These are phyloP conservation scores for Pristionchus japonicus DNA, from an alignment of 2,888 invertebrate genomes.

Conservation along the genomic window DNA sequence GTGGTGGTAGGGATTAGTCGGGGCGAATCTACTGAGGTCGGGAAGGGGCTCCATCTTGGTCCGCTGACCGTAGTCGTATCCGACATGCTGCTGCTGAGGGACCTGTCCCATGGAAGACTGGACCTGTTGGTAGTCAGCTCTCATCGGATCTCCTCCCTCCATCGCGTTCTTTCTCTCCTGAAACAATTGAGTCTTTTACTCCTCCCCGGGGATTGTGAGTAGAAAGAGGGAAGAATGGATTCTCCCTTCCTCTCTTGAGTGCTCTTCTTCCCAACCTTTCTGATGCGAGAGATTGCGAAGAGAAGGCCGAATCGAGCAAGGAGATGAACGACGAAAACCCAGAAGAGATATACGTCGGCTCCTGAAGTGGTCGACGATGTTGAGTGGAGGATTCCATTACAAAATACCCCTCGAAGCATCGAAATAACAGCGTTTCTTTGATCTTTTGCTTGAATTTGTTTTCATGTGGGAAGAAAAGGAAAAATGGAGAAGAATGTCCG, in stretches of 20 bases:
- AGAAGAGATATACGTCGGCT: constrained; percentile 42
- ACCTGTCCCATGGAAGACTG: not conserved
- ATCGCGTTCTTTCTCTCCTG: constrained; percentile 8
- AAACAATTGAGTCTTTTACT: not conserved
- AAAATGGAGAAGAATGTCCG: too few species aligned
- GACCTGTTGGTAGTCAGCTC: constrained; percentile 41
- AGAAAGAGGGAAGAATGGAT: not conserved
- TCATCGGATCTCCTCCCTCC: constrained; percentile 19
- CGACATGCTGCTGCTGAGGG: not conserved
- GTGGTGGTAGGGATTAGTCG: not conserved
- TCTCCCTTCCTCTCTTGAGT: not conserved
- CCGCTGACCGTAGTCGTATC: constrained; percentile 38
- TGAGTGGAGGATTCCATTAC: not conserved
- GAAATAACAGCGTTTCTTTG: not conserved
- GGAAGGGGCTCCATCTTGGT: constrained; percentile 39
- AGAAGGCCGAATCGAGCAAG: constrained; percentile 31
- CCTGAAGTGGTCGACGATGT: not conserved
- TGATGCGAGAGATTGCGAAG: constrained; percentile 20
- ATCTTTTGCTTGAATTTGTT: not conserved
- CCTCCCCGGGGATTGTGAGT: not conserved
- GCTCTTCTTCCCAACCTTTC: constrained; percentile 40
- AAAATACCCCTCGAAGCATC: not conserved
- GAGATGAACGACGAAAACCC: constrained; percentile 41
- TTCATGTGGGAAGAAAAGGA: not conserved
- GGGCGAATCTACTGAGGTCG: constrained; percentile 14